These are phyloP conservation scores for Margaritifera margaritifera DNA, from an alignment of 2,888 invertebrate species.

Conservation along the genomic window DNA sequence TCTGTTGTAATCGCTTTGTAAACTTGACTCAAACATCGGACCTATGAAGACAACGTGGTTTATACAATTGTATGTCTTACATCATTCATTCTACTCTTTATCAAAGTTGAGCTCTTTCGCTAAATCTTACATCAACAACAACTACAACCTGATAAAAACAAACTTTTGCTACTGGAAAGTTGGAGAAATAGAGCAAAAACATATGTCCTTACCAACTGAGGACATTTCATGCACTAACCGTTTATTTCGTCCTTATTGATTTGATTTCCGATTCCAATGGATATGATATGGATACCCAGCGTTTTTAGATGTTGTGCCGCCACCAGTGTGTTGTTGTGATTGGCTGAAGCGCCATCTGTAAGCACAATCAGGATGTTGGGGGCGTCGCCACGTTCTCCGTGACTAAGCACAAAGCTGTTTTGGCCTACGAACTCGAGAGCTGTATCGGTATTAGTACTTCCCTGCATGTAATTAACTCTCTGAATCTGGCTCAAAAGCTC, in stretches of 20 bases:
- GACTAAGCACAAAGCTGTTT: conserved; percentile 29
- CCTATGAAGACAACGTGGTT: no score
- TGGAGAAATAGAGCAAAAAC: no score
- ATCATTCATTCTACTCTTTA: no score
- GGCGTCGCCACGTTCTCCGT: conserved; percentile 34
- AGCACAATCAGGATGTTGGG: conserved; percentile 41
- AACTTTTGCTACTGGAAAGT: no score
- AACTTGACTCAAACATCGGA: no score
- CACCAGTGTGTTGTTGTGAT: conserved; percentile 27
- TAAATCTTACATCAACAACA: no score
- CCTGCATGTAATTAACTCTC: conserved; percentile 29
- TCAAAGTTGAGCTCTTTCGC: no score
- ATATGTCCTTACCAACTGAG: no score
- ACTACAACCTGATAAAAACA: no score
- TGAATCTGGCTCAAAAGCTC: conserved; percentile 39
- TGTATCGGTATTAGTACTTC: conserved; percentile 40
- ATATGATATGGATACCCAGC: conserved; percentile 28
- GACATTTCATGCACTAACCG: neutral
- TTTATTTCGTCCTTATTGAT: conserved; percentile 41
- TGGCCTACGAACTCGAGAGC: conserved; percentile 35
- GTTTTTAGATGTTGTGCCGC: conserved; percentile 37
- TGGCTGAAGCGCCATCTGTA: conserved; percentile 42
- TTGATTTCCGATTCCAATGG: conserved; percentile 44
- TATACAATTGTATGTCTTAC: no score
- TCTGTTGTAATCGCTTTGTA: no score